A percentile compares a stretch with the other conserved stretches of the same genome.
phyloP scores from a whole-genome alignment of 1,140 invertebrate species.

The Papilio polyxenes region DNA sequence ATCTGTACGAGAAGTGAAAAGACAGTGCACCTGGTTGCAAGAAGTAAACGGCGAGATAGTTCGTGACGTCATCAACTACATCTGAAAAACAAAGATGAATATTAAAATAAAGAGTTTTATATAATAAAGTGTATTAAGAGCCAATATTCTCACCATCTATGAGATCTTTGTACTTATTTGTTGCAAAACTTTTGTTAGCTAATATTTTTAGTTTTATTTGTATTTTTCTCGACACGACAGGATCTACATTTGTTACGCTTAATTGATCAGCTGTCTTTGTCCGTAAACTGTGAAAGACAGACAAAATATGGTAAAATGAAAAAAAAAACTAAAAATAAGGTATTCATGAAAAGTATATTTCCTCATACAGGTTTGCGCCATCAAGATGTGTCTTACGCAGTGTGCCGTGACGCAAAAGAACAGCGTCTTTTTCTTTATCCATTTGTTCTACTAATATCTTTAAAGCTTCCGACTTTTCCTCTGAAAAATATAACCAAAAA shows the following conservation, averaged over 20 bases:
- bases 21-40: conserved; percentile 61
- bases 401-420: conserved; percentile 64
- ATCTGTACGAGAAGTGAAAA: conserved; percentile 19
- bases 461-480: conserved; percentile 61
- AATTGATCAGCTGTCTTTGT: conserved; percentile 66
- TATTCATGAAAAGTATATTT: background rate
- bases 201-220: conserved; percentile 65
- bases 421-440: conserved; percentile 50
- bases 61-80: conserved; percentile 66
- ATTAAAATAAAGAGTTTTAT: background rate
- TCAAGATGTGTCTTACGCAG: conserved; percentile 61
- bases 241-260: conserved; percentile 54
- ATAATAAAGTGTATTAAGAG: background rate
- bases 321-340: conserved; percentile 20
- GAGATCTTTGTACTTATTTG: conserved; percentile 52
- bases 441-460: conserved; percentile 59
- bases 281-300: conserved; percentile 51
- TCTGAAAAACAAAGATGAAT: conserved; percentile 52
- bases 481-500: conserved; percentile 47
- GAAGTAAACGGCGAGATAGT: conserved; percentile 64
- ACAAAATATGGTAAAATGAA: background rate
- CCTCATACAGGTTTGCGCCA: conserved; percentile 57
- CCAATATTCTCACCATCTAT: conserved; percentile 56
- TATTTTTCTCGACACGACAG: conserved; percentile 67
- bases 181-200: conserved; percentile 52